Percentiles rank a stretch among this genome's conserved stretches.
Conservation (phyloP, 2,797 vertebrate species). For the Acanthurus leucopareius region DNA sequence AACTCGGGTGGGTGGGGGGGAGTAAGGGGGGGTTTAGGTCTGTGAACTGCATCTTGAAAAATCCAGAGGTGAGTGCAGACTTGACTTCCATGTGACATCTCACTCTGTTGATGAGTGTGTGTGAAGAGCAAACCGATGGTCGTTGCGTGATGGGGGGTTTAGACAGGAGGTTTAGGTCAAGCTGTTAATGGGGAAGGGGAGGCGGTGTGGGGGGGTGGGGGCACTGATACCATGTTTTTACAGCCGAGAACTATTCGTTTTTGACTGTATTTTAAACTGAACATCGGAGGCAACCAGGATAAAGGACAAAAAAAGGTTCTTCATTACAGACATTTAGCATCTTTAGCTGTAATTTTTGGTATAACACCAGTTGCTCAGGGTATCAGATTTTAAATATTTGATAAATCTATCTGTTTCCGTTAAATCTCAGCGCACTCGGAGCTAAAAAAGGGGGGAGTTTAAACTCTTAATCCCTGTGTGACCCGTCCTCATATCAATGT, state of each 20-base stretch:
- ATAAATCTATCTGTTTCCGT: slow-evolving; percentile 5
- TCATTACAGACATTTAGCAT: neutral
- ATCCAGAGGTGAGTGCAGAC: slow-evolving; percentile 26
- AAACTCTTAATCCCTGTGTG: slow-evolving; percentile 33
- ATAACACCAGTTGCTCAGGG: slow-evolving; percentile 14
- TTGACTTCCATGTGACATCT: slow-evolving; percentile 33
- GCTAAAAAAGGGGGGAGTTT: neutral
- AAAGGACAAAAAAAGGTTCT: neutral
- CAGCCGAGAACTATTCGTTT: slow-evolving; percentile 22
- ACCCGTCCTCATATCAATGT: slow-evolving; percentile 29
- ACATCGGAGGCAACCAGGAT: slow-evolving; percentile 5
- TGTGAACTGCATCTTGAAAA: slow-evolving; percentile 14
- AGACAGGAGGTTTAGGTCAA: slow-evolving; percentile 24
- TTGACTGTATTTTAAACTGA: slow-evolving; percentile 24
- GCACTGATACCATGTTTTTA: slow-evolving; percentile 17
- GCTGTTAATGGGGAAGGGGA: slow-evolving; percentile 22
- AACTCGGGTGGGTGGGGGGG: neutral
- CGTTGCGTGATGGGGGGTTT: neutral
- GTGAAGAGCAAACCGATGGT: slow-evolving; percentile 33
- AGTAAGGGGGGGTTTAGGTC: neutral
- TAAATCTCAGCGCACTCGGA: slow-evolving; percentile 2
- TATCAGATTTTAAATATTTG: slow-evolving; percentile 10
- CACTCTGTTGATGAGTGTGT: slow-evolving; percentile 25
- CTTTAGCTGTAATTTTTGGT: slow-evolving; percentile 21
- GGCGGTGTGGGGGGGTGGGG: neutral